These are phyloP conservation scores for Nephrotoma guestfalica DNA, from an alignment of 2,888 invertebrate species.

Conservation along the genomic window DNA sequence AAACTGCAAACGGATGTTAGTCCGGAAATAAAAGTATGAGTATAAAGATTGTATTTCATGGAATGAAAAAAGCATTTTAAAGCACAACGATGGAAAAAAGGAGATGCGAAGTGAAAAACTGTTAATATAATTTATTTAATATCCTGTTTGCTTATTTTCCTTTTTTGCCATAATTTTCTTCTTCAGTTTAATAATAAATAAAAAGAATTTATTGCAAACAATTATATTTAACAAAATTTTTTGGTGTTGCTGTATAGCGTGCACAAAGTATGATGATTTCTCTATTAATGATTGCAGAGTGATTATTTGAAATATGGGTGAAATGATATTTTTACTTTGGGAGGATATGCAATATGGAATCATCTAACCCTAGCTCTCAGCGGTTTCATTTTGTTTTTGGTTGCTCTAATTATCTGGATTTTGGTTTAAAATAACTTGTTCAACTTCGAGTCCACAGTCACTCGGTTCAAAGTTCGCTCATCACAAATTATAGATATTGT, in stretches of 20 bases:
- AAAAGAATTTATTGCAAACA: background rate
- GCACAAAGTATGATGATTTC: background rate
- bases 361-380: too few species aligned
- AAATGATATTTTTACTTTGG: background rate
- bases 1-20: background rate
- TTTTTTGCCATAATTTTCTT: background rate
- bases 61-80: background rate
- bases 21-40: background rate
- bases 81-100: background rate
- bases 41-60: background rate
- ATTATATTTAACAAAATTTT: background rate
- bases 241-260: background rate
- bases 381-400: too few species aligned
- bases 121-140: background rate
- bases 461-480: too few species aligned
- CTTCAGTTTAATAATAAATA: background rate
- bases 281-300: background rate
- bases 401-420: too few species aligned
- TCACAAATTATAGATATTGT: too few species aligned
- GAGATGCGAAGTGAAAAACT: background rate
- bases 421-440: too few species aligned
- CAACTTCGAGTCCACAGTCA: too few species aligned
- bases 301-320: background rate
- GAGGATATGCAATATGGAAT: too few species aligned
- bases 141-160: background rate